phyloP scores from a whole-genome alignment of 2,888 invertebrate genomes.

The Sesia apiformis region DNA sequence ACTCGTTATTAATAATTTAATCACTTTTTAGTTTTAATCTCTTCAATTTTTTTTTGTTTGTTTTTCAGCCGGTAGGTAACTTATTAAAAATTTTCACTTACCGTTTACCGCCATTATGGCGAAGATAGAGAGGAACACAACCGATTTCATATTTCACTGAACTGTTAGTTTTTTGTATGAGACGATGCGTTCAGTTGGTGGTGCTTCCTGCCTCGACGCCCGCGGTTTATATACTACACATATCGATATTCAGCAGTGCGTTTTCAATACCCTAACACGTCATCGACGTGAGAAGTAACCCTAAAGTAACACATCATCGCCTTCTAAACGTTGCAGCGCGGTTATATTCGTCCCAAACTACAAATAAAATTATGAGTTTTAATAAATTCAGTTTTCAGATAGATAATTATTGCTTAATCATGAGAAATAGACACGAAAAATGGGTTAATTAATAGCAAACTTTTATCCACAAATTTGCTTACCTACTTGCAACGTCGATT shows the following conservation, averaged over 20 bases:
- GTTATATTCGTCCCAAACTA: too few species aligned
- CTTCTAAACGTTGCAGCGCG: too few species aligned
- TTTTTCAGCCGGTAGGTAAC: background rate
- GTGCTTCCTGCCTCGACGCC: conserved; percentile 50
- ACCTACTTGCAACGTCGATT: too few species aligned
- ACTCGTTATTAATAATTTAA: too few species aligned
- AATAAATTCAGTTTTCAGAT: too few species aligned
- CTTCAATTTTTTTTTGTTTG: conserved; percentile 11
- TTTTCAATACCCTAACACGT: conserved; percentile 61
- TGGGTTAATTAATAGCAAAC: too few species aligned
- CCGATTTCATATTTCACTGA: conserved; percentile 36
- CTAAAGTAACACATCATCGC: conserved; percentile 12
- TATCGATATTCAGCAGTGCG: conserved; percentile 41
- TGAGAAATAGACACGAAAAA: too few species aligned
- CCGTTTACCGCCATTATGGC: conserved; percentile 52
- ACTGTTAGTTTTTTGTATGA: conserved; percentile 16
- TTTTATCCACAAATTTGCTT: too few species aligned
- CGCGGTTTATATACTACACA: conserved; percentile 64
- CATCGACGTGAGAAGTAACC: conserved; percentile 57
- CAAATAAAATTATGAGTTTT: too few species aligned
- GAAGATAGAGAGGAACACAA: conserved; percentile 24
- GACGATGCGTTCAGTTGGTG: conserved; percentile 23
- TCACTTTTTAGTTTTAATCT: background rate
- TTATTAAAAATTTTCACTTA: conserved; percentile 28
- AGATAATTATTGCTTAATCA: too few species aligned